These are phyloP conservation scores for Argopecten irradians DNA, from an alignment of 1,140 invertebrate species.

Conservation along the genomic window DNA sequence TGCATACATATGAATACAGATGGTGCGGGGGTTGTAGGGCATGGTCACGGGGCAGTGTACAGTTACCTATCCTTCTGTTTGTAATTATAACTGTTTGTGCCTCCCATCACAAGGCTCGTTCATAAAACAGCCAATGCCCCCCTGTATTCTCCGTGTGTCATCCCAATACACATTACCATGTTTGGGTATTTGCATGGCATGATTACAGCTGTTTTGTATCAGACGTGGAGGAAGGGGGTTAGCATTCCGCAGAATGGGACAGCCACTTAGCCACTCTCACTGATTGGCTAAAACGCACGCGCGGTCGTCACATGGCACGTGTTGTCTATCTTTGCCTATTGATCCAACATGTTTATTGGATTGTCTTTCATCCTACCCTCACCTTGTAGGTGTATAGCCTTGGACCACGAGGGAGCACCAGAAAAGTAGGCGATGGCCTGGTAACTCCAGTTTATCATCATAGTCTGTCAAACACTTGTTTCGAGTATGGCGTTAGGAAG, in stretches of 20 bases:
- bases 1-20: background rate
- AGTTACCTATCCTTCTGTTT: background rate
- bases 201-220: background rate
- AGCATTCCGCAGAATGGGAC: background rate
- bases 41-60: background rate
- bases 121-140: background rate
- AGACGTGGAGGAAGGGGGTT: background rate
- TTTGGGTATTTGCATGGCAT: background rate
- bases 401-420: background rate
- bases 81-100: background rate
- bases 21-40: background rate
- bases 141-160: background rate
- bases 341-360: background rate
- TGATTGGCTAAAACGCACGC: background rate
- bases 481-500: background rate
- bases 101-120: background rate
- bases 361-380: background rate
- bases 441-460: background rate
- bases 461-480: background rate
- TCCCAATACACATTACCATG: background rate
- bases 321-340: background rate
- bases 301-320: background rate
- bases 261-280: background rate
- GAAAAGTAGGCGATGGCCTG: background rate
- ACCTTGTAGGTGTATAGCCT: background rate